A percentile compares a stretch with the other conserved stretches of the same genome.
phyloP scores from a whole-genome alignment of 2,888 invertebrate species.

The Byasa hedistus region DNA sequence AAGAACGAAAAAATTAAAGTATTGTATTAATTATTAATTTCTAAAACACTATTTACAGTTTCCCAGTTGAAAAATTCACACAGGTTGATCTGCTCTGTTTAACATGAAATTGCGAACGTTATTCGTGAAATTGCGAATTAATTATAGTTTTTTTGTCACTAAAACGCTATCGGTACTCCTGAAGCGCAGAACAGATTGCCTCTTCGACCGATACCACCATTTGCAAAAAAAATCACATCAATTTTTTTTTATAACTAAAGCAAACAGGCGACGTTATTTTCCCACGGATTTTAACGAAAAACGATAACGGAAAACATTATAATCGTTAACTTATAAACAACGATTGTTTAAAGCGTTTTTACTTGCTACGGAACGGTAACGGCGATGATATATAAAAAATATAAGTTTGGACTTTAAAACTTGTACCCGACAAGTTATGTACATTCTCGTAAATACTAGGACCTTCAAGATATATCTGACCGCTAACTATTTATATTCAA shows the following conservation, averaged over 20 bases:
- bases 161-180: conserved; percentile 42
- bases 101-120: conserved; percentile 36
- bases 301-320: conserved; percentile 33
- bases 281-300: conserved; percentile 57
- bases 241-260: conserved; percentile 45
- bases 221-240: conserved; percentile 54
- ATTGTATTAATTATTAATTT: neutral
- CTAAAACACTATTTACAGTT: conserved; percentile 32
- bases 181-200: conserved; percentile 63
- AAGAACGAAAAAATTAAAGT: too few relatives aligned
- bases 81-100: conserved; percentile 57
- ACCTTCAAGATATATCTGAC: too few relatives aligned
- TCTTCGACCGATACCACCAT: conserved; percentile 53
- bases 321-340: conserved; percentile 39
- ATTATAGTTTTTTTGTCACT: conserved; percentile 46
- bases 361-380: conserved; percentile 4
- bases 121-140: conserved; percentile 52
- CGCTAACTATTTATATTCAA: too few relatives aligned
- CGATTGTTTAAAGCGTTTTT: conserved; percentile 29
- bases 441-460: too few relatives aligned
- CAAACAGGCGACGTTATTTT: conserved; percentile 53
- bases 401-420: neutral
- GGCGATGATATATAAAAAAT: neutral
- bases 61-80: conserved; percentile 35
- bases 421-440: too few relatives aligned